These are phyloP conservation scores for Girardinus metallicus DNA, from an alignment of 2,797 vertebrate genomes.

Conservation along the genomic window DNA sequence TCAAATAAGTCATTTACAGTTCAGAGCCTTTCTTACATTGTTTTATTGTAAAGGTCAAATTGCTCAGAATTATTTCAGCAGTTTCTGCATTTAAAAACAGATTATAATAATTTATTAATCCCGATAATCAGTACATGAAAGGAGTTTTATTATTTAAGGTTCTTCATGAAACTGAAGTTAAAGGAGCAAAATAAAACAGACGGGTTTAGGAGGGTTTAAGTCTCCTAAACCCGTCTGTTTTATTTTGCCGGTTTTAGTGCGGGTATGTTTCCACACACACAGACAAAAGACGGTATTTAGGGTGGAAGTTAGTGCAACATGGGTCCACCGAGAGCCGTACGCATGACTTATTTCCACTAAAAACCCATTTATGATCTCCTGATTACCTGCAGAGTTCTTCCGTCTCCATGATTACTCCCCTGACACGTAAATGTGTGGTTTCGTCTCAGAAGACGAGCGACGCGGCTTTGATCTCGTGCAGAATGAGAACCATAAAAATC, in stretches of 20 bases:
- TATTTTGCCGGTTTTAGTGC: too few relatives aligned
- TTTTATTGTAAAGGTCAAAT: too few relatives aligned
- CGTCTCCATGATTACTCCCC: conserved; percentile 20
- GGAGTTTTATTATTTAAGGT: background rate
- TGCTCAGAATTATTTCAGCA: too few relatives aligned
- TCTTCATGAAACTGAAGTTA: background rate
- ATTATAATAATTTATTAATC: too few relatives aligned
- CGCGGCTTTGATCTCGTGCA: conserved; percentile 3
- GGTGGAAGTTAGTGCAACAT: conserved; percentile 10
- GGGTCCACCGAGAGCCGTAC: background rate
- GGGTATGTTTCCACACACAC: background rate
- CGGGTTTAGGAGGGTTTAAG: too few relatives aligned
- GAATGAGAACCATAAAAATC: conserved; percentile 3
- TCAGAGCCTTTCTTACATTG: too few relatives aligned
- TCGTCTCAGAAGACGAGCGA: background rate
- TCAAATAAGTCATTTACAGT: too few relatives aligned
- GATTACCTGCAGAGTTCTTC: conserved; percentile 10
- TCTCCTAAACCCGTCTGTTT: too few relatives aligned
- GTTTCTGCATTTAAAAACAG: too few relatives aligned
- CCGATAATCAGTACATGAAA: too few relatives aligned
- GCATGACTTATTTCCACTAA: conserved; percentile 10
- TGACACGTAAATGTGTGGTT: background rate
- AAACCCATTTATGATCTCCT: conserved; percentile 20
- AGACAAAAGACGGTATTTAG: conserved; percentile 10
- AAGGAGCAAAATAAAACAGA: too few relatives aligned